Evolutionary conservation across 2,888 invertebrate genomes (phyloP), one percentile per base, ranked within the genome.

Genomic region (Graphium colonna): DNA sequence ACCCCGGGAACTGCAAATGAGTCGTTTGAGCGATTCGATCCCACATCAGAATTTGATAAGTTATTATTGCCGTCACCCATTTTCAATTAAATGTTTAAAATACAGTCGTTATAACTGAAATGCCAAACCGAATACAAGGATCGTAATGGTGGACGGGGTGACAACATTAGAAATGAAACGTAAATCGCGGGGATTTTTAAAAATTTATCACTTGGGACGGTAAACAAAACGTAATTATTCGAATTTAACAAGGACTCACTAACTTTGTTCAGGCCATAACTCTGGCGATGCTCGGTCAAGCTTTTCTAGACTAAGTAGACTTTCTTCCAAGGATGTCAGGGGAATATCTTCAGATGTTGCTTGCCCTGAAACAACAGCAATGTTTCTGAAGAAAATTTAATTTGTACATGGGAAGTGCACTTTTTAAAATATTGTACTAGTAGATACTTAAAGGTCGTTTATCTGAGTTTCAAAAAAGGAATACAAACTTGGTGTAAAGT

Each of bases 191-290:
- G 54, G 77, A 78, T 75, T 79, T 85, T 89, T 86, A 62, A 83
- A 87, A 82, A 71, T 65, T 46, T 15, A 64, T 62, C 44, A 55
- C 47, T 46, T 36, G 44, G 13, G 33, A 42, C 21, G 31, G 31
- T 43, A 33, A 55, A 52, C 51, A 46, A 44, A 59, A 21, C 45
- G 16, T 42, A 46, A 31, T 57, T 52, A 5, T 52, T 17, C 38
- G 39, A 16, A 28, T 51, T 38, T 43, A 13, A 42, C 41, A 52
- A 28, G 46, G 10, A 56, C 46, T 13, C 18, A 88, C 94, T 93
- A 91, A 97, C 97, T 95, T 90, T 96, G 95, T 82, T 98, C 97
- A 17, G 98, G 98, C 98, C 98, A 98, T 69, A 98, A 83, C 76
- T 98, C 97, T 28, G 98, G 98, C 1, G 98, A 98, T n/a, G 96